These are phyloP conservation scores for Protosalanx chinensis DNA, from an alignment of 2,797 vertebrate species.

Conservation along the genomic window DNA sequence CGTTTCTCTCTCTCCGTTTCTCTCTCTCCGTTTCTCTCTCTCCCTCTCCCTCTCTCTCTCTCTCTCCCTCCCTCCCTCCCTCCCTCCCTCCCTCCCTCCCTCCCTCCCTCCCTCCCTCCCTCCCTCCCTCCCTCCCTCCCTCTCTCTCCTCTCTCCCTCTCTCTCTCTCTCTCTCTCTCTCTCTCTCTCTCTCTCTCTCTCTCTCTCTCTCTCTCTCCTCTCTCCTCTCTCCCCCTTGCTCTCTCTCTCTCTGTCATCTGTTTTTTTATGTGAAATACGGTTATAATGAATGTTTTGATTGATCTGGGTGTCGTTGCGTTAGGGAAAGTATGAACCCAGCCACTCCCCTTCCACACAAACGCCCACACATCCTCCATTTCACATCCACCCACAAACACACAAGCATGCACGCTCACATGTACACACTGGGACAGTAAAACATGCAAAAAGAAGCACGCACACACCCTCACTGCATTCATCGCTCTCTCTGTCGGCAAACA, in stretches of 20 bases:
- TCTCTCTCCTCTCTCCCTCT: not conserved
- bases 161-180: not conserved
- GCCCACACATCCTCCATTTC: conserved; percentile 3
- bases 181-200: not conserved
- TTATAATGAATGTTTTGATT: not conserved
- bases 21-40: conserved; percentile 7
- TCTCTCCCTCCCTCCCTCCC: no score
- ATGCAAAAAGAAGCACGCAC: not conserved
- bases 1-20: not conserved
- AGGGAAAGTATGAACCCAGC: conserved; percentile 4
- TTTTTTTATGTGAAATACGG: not conserved
- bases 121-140: not conserved
- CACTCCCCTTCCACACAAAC: no score
- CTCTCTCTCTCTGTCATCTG: not conserved
- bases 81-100: no score
- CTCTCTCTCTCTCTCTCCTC: not conserved
- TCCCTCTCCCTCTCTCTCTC: conserved; percentile 4
- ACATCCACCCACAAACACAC: not conserved
- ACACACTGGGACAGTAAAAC: not conserved
- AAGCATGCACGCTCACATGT: not conserved
- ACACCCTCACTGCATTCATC: not conserved
- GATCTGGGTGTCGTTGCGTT: not conserved
- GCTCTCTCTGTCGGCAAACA: not conserved
- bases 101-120: no score
- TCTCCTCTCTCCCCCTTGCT: not conserved